Evolutionary conservation across 2,888 invertebrate species (phyloP).

Genomic region (Sphecodes monilicornis): DNA sequence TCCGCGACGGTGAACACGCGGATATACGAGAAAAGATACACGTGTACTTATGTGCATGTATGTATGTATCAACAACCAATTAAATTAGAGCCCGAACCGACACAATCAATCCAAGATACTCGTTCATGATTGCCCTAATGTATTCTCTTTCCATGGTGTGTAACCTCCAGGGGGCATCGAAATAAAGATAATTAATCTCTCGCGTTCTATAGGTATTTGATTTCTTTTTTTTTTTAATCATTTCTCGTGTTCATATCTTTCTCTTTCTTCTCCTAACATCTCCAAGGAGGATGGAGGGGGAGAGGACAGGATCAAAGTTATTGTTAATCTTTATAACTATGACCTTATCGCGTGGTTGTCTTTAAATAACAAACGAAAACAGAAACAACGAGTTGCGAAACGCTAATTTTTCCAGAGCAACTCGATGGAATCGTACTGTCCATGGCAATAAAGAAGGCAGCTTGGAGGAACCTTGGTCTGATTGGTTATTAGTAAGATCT

Average conservation of each 20-base stretch:
- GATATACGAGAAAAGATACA: slow-evolving; percentile 1
- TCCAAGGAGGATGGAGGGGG: slow-evolving; percentile 80
- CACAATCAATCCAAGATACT: slow-evolving; percentile 48
- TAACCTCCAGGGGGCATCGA: slow-evolving; percentile 73
- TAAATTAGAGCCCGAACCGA: slow-evolving; percentile 49
- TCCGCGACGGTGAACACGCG: neutral
- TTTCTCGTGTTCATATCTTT: slow-evolving; percentile 65
- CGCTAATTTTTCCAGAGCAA: neutral
- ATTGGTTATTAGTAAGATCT: no score
- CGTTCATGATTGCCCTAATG: slow-evolving; percentile 64
- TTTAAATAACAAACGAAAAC: slow-evolving; percentile 40
- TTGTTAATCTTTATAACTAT: slow-evolving; percentile 72
- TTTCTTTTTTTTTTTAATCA: neutral
- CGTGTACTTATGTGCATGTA: no score
- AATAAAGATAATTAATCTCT: slow-evolving; percentile 43
- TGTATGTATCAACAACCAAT: neutral
- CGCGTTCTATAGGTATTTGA: slow-evolving; percentile 48
- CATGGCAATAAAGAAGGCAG: neutral
- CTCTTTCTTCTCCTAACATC: slow-evolving; percentile 72
- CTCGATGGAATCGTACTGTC: neutral
- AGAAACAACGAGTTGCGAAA: neutral
- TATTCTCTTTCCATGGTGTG: slow-evolving; percentile 75
- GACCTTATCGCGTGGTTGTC: slow-evolving; percentile 58
- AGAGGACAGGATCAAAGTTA: slow-evolving; percentile 77
- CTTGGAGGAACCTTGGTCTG: neutral